Evolutionary conservation across 1,140 invertebrate species (phyloP).

Genomic region (Caenorhabditis elegans): WBcel235 BX284602.5:1439501-1440000

Average conservation of each 20-base stretch:
- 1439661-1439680: too few species aligned
- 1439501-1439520: neutral
- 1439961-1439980: too few species aligned
- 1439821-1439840: too few species aligned
- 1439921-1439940: neutral
- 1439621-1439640: neutral
- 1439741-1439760: neutral
- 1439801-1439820: too few species aligned
- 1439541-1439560: neutral
- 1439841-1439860: too few species aligned
- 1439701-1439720: too few species aligned
- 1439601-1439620: neutral
- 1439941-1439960: neutral
- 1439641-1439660: too few species aligned
- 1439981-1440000: too few species aligned
- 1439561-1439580: neutral
- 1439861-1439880: neutral
- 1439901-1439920: too few species aligned
- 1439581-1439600: neutral
- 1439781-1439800: too few species aligned
- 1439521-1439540: neutral
- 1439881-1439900: neutral
- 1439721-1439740: too few species aligned
- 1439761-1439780: neutral
- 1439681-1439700: too few species aligned